phyloP scores from a whole-genome alignment of 2,888 invertebrate genomes.

The Asteroscopus sphinx region DNA sequence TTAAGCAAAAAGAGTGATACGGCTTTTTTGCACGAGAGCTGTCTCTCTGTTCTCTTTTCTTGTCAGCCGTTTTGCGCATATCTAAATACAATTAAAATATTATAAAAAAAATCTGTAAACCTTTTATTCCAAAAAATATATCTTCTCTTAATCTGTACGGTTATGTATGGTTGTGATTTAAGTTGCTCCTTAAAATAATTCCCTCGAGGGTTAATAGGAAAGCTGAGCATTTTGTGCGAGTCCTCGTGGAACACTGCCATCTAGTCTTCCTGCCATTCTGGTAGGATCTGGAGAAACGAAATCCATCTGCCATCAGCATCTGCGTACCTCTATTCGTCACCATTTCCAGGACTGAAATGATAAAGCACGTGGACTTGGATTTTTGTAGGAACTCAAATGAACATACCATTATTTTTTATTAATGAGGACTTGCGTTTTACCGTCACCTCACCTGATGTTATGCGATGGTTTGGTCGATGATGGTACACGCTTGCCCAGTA shows the following conservation, averaged over 20 bases:
- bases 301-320: conserved; percentile 68
- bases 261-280: conserved; percentile 58
- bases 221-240: conserved; percentile 65
- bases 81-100: conserved; percentile 9
- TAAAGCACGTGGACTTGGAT: background rate
- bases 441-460: too few species aligned
- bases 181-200: conserved; percentile 54
- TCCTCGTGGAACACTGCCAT: conserved; percentile 70
- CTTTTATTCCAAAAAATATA: conserved; percentile 11
- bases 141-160: conserved; percentile 45
- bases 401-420: too few species aligned
- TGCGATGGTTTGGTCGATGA: too few species aligned
- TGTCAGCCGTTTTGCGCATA: too few species aligned
- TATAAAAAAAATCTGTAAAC: background rate
- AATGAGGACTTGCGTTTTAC: too few species aligned
- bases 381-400: too few species aligned
- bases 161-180: conserved; percentile 68
- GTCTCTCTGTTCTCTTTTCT: too few species aligned
- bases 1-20: too few species aligned
- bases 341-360: conserved; percentile 66
- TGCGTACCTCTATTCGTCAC: conserved; percentile 68
- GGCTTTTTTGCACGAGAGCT: too few species aligned
- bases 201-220: conserved; percentile 64
- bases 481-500: too few species aligned
- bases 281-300: conserved; percentile 70